These are phyloP conservation scores for Agrochola macilenta DNA, from an alignment of 2,888 invertebrate genomes.

Conservation along the genomic window DNA sequence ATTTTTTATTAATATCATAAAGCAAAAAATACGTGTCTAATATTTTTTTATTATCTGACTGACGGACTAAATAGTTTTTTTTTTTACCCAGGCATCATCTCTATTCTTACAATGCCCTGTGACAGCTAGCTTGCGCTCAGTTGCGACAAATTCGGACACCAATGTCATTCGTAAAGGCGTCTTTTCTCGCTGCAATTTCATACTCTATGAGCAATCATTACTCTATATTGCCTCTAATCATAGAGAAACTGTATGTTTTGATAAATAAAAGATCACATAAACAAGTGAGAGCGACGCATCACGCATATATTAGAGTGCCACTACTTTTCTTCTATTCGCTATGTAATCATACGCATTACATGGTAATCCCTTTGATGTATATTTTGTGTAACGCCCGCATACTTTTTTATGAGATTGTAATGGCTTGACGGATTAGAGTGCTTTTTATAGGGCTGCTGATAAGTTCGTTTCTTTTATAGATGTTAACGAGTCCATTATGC, in stretches of 20 bases:
- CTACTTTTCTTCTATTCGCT: constrained; percentile 9
- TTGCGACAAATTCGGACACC: not conserved
- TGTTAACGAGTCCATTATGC: not conserved
- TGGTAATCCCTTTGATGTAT: constrained; percentile 21
- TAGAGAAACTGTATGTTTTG: constrained; percentile 27
- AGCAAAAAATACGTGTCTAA: no score
- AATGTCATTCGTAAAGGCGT: no score
- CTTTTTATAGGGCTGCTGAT: not conserved
- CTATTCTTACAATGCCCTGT: not conserved
- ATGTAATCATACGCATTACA: constrained; percentile 25
- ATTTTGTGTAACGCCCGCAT: constrained; percentile 11
- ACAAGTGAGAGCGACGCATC: constrained; percentile 28
- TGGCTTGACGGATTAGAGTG: not conserved
- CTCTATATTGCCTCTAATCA: not conserved
- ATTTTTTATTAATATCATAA: no score
- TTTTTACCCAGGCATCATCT: no score
- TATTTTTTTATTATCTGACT: no score
- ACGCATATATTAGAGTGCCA: constrained; percentile 27
- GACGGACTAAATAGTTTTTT: no score
- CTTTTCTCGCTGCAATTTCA: not conserved
- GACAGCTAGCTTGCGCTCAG: not conserved
- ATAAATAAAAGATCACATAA: constrained; percentile 21
- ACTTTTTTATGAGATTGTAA: constrained; percentile 4
- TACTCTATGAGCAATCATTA: not conserved
- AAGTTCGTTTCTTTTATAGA: not conserved